phyloP scores from a whole-genome alignment of 2,797 vertebrate genomes.

The Microtus californicus region DNA sequence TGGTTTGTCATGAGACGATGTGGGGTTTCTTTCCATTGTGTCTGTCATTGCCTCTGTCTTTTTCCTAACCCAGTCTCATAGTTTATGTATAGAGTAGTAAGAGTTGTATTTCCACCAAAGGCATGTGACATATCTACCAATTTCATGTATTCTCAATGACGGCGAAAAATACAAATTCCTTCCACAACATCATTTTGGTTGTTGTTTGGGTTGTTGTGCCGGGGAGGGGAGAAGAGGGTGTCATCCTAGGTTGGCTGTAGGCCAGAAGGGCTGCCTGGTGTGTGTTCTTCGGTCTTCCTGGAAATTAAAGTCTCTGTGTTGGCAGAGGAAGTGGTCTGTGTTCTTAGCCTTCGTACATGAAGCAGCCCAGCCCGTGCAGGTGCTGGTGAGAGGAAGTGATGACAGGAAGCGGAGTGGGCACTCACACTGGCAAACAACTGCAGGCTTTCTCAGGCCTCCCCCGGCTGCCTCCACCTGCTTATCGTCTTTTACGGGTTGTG shows the following conservation, averaged over 20 bases:
- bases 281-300: not conserved
- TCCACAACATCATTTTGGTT: conserved; percentile 58
- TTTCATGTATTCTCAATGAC: conserved; percentile 77
- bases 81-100: conserved; percentile 64
- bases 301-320: not conserved
- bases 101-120: conserved; percentile 74
- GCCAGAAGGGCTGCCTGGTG: not conserved
- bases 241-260: not conserved
- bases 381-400: conserved; percentile 60
- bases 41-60: conserved; percentile 73
- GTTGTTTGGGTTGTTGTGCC: conserved; percentile 48
- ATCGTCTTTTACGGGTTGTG: not conserved
- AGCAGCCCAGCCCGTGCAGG: conserved; percentile 30
- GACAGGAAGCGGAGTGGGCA: conserved; percentile 67
- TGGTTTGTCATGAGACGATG: conserved; percentile 55
- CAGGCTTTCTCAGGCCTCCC: not conserved
- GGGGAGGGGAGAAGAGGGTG: not conserved
- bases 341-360: not conserved
- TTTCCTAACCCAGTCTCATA: conserved; percentile 68
- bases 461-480: not conserved
- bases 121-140: conserved; percentile 77
- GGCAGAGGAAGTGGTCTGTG: conserved; percentile 72
- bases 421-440: not conserved
- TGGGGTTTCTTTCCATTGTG: conserved; percentile 74
- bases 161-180: conserved; percentile 80